Base-by-base conservation (phyloP, 2,797 vertebrate species). In the Triplophysa yarkandensis region DNA sequence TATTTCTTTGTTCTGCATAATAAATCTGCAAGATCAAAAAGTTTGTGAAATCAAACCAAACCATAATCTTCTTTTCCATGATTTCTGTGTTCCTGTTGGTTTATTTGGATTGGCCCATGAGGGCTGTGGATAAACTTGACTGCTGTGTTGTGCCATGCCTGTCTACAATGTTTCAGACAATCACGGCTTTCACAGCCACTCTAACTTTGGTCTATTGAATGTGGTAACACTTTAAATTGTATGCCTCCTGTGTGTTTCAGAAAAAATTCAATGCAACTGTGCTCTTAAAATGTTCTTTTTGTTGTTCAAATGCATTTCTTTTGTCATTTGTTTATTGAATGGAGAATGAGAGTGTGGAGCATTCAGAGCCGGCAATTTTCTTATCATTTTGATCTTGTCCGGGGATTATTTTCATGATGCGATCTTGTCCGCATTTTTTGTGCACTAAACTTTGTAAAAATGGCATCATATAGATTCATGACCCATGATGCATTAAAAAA, bases 351-450 rank as follows among this genome's bases (percentile, higher is more conserved):
- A 4, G 39, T 28, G 25, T 48, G 39, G 5, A 69, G 21, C 66
- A 68, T 82, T 84, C 63, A 76, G 52, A 81, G 77, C 77, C 52
- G 39, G 41, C 4, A 13, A 4, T 23, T 1, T 36, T 34, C 17
- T 27, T 14, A 54, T 77, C 80, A 83, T 80, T 84, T 83, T 86
- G 77, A 79, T 83, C 69, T 77, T 61, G 81, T 76, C 64, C 71
- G 61, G n/a, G 57, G 25, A 58, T 69, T 76, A 66, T 83, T 50
- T 30, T 32, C 79, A 44, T 63, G 50, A 72, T 65, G 58, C 58
- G 8, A 79, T 46, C 46, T 60, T 14, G 28, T 63, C 50, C 36
- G 69, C 27, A 48, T 71, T 85, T 81, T 30, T 48, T 76, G 71
- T 78, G 30, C 14, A 44, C 60, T 64, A 80, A 74, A 65, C 32